Conservation (phyloP, 2,888 invertebrate species). For the Mythimna lalbum region DNA sequence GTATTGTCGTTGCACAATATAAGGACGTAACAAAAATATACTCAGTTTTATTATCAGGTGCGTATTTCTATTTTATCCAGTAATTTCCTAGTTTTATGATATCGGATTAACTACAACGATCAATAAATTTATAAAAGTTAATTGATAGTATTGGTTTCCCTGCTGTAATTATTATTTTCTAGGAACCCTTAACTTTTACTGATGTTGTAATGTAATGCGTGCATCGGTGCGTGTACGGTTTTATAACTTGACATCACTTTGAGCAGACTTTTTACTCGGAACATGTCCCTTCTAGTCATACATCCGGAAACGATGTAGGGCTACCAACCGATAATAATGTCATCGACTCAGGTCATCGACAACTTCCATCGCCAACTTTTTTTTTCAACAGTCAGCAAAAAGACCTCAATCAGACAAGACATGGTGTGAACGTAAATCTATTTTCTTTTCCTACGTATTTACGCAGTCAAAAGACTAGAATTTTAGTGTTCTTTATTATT, state of each 20-base stretch:
- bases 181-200: background rate
- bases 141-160: background rate
- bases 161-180: background rate
- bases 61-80: constrained; percentile 16
- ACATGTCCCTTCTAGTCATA: constrained; percentile 44
- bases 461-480: constrained; percentile 61
- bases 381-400: constrained; percentile 69
- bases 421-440: constrained; percentile 78
- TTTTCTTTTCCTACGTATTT: constrained; percentile 62
- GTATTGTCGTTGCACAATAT: constrained; percentile 45
- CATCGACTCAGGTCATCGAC: constrained; percentile 64
- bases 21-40: constrained; percentile 37
- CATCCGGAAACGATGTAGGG: constrained; percentile 62
- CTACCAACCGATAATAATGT: constrained; percentile 59
- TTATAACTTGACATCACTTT: constrained; percentile 5
- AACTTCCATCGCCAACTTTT: constrained; percentile 62
- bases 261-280: constrained; percentile 3
- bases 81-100: background rate
- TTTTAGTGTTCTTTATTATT: constrained; percentile 52
- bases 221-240: background rate
- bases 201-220: background rate
- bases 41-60: constrained; percentile 28
- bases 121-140: background rate
- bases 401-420: constrained; percentile 81
- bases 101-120: background rate